Percentiles rank a stretch among this genome's conserved stretches.
phyloP scores from a whole-genome alignment of 2,888 invertebrate species.

The Athrips mouffetella region DNA sequence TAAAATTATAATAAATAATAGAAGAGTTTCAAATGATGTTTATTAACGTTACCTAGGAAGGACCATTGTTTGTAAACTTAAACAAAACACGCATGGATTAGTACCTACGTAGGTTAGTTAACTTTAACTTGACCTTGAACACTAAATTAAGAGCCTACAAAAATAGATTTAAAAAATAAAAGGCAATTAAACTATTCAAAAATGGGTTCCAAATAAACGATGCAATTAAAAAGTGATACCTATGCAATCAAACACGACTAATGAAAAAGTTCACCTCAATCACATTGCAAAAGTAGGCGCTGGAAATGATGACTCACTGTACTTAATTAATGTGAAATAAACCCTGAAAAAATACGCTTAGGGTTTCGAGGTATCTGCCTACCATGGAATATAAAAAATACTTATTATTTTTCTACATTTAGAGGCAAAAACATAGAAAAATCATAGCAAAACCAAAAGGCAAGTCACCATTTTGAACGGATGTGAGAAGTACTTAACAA shows the following conservation, averaged over 20 bases:
- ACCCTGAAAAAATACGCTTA: background rate
- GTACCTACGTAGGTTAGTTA: no score
- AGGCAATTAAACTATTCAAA: background rate
- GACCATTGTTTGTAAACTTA: no score
- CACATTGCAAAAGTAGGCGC: conserved; percentile 11
- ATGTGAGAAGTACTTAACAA: conserved; percentile 71
- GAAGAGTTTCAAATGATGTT: no score
- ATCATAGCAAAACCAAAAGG: conserved; percentile 47
- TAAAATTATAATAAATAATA: no score
- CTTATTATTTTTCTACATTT: conserved; percentile 27
- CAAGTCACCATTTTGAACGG: conserved; percentile 84
- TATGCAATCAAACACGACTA: background rate
- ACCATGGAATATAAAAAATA: conserved; percentile 12
- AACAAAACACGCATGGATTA: background rate
- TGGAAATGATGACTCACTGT: conserved; percentile 34
- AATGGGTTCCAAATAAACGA: background rate
- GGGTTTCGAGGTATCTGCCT: background rate
- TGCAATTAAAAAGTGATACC: background rate
- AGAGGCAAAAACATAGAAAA: conserved; percentile 15
- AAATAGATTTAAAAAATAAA: background rate
- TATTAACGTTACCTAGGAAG: no score
- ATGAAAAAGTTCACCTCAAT: background rate
- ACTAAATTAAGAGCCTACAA: background rate
- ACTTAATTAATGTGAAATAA: conserved; percentile 23
- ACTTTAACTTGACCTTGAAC: background rate